Evolutionary conservation across 2,797 vertebrate genomes (phyloP).

Genomic region (Etheostoma perlongum): DNA sequence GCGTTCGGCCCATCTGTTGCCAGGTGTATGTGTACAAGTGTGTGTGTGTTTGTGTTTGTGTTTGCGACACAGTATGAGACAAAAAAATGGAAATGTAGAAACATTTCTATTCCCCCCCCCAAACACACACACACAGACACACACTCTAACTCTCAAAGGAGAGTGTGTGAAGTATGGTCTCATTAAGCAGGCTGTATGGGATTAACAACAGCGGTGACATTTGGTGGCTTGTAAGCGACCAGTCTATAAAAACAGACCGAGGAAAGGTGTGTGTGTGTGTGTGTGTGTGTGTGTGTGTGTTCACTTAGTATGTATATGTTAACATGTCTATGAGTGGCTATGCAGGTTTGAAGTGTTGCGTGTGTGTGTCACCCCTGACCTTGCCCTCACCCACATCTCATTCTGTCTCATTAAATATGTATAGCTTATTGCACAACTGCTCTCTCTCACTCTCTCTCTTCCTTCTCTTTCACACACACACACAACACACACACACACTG

Average conservation of each 20-base stretch:
- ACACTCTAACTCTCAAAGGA: slow-evolving; percentile 19
- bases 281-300: slow-evolving; percentile 27
- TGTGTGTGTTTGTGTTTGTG: slow-evolving; percentile 41
- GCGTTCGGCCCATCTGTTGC: slow-evolving; percentile 67
- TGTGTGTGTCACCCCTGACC: slow-evolving; percentile 70
- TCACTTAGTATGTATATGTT: slow-evolving; percentile 58
- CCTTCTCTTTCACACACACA: neutral
- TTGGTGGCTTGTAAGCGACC: slow-evolving; percentile 85
- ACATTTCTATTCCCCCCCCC: slow-evolving; percentile 36
- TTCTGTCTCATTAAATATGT: slow-evolving; percentile 99
- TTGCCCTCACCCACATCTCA: slow-evolving; percentile 87
- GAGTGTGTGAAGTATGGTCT: slow-evolving; percentile 79
- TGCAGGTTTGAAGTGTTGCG: slow-evolving; percentile 54
- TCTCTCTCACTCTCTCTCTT: neutral
- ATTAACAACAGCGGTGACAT: slow-evolving; percentile 88
- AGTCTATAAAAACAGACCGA: slow-evolving; percentile 87
- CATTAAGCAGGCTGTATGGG: slow-evolving; percentile 83
- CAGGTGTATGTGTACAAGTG: slow-evolving; percentile 56
- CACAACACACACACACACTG: slow-evolving; percentile 72
- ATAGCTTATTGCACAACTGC: slow-evolving; percentile 95
- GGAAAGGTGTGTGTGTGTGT: slow-evolving; percentile 32
- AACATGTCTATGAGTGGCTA: slow-evolving; percentile 51
- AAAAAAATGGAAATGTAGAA: slow-evolving; percentile 50
- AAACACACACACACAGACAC: slow-evolving; percentile 36
- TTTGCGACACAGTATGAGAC: slow-evolving; percentile 34